Conservation (phyloP, 2,113 vertebrate species). For the Brachypteracias leptosomus region DNA sequence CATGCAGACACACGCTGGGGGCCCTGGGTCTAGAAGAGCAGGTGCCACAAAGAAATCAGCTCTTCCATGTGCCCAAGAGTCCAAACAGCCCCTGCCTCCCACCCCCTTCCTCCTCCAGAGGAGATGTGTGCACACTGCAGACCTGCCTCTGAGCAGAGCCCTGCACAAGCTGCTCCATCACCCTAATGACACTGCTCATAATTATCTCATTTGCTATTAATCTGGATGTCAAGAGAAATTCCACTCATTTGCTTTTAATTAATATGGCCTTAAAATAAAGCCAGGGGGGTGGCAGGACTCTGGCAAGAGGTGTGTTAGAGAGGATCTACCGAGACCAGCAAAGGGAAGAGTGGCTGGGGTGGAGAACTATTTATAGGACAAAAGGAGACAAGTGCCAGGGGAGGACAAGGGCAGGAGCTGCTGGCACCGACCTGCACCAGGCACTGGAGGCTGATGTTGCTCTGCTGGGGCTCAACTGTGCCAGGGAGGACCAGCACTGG, state of each 20-base stretch:
- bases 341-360: not conserved
- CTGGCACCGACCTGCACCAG: not conserved
- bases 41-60: not conserved
- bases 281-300: not conserved
- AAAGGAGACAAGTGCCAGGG: not conserved
- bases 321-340: not conserved
- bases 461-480: not conserved
- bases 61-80: not conserved
- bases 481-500: not conserved
- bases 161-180: conserved; percentile 15
- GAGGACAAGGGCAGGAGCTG: fast-evolving
- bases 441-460: not conserved
- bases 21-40: not conserved
- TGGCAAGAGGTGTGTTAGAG: not conserved
- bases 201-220: conserved; percentile 26
- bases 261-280: conserved; percentile 50
- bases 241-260: conserved; percentile 47
- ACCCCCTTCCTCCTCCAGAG: not conserved
- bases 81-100: not conserved
- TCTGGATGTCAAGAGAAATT: conserved; percentile 37
- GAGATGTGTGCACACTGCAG: fast-evolving
- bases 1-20: not conserved
- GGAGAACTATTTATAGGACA: not conserved
- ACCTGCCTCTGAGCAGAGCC: not conserved
- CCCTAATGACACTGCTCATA: not conserved